phyloP scores from a whole-genome alignment of 2,797 vertebrate species.

The Betta splendens region DNA sequence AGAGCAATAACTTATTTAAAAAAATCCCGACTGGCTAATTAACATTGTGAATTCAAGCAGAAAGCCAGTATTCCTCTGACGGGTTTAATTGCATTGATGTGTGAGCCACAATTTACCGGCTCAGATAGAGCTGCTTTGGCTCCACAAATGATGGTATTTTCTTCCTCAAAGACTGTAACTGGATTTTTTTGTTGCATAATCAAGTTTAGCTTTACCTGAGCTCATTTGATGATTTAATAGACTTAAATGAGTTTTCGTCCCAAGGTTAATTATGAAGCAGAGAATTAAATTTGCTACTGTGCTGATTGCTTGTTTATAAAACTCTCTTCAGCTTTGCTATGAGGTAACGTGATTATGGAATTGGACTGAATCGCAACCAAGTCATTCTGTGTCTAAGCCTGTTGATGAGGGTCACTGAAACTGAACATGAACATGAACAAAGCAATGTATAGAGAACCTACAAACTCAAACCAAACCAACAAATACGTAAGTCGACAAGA shows the following conservation, averaged over 20 bases:
- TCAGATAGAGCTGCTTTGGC: constrained; percentile 76
- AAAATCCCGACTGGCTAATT: constrained; percentile 80
- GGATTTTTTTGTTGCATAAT: constrained; percentile 65
- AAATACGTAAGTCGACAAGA: too few species aligned
- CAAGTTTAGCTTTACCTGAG: constrained; percentile 83
- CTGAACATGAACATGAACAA: constrained; percentile 14
- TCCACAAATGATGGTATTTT: constrained; percentile 69
- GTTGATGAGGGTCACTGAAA: constrained; percentile 46
- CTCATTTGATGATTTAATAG: constrained; percentile 83
- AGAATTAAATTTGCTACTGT: constrained; percentile 81
- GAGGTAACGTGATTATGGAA: constrained; percentile 62
- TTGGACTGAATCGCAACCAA: constrained; percentile 43
- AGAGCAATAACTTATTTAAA: constrained; percentile 77
- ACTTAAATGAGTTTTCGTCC: constrained; percentile 77
- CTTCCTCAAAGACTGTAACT: constrained; percentile 71
- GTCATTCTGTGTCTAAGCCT: constrained; percentile 29
- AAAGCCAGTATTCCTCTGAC: constrained; percentile 76
- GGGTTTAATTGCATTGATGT: constrained; percentile 76
- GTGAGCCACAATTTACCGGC: constrained; percentile 77
- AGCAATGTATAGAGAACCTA: neutral
- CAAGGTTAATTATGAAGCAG: constrained; percentile 83
- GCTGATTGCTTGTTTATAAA: constrained; percentile 78
- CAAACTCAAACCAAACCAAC: too few species aligned
- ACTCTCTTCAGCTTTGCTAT: constrained; percentile 56
- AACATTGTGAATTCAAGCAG: constrained; percentile 85